A percentile compares a stretch with the other conserved stretches of the same genome.
These are phyloP conservation scores for Channa maculata DNA, from an alignment of 2,113 vertebrate genomes.

Conservation along the genomic window DNA sequence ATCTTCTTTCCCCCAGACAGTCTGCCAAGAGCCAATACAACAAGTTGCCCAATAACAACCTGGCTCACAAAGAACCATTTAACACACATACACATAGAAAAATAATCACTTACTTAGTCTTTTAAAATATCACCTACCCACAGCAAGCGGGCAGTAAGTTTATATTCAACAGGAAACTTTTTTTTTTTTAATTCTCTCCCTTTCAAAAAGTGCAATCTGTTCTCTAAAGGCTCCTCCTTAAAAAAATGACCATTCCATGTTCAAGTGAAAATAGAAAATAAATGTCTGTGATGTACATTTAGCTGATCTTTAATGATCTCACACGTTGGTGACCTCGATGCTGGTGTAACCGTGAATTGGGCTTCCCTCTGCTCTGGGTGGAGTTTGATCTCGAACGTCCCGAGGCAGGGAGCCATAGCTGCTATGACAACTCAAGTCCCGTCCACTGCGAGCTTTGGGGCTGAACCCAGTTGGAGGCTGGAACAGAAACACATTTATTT, in stretches of 20 bases:
- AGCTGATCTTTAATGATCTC: conserved; percentile 46
- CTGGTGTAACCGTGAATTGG: conserved; percentile 79
- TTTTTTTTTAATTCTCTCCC: conserved; percentile 15
- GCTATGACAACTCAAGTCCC: conserved; percentile 83
- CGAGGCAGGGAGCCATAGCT: conserved; percentile 84
- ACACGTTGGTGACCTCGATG: conserved; percentile 88
- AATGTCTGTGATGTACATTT: conserved; percentile 25
- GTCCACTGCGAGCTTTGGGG: conserved; percentile 81
- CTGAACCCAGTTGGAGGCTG: conserved; percentile 88
- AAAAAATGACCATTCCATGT: conserved; percentile 37
- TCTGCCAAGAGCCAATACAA: conserved; percentile 10
- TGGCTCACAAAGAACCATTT: conserved; percentile 51
- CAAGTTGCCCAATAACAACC: conserved; percentile 28
- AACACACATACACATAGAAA: conserved; percentile 69
- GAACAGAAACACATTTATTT: conserved; percentile 28
- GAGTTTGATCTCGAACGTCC: conserved; percentile 77
- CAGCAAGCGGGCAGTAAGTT: not conserved
- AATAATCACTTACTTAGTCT: conserved; percentile 59
- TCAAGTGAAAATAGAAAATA: conserved; percentile 21
- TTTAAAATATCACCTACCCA: conserved; percentile 16
- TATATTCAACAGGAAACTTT: conserved; percentile 38
- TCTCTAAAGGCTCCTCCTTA: conserved; percentile 41
- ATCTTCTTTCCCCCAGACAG: conserved; percentile 13
- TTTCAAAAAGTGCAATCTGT: conserved; percentile 69
- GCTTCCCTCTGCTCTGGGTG: conserved; percentile 75